Evolutionary conservation across 2,113 vertebrate species (phyloP).

Genomic region (Albula glossodonta): DNA sequence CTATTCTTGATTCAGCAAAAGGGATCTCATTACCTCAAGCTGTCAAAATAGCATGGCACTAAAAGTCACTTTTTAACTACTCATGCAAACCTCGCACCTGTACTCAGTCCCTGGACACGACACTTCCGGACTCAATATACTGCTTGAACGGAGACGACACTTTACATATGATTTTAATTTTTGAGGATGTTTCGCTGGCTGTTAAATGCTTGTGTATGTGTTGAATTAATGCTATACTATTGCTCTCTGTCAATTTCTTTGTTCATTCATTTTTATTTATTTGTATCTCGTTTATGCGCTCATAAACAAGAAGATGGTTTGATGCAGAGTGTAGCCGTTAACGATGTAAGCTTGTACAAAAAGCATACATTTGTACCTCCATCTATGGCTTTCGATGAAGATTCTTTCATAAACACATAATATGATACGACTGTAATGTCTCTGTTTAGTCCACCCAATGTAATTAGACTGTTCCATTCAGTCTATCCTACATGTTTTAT

Average conservation of each 20-base stretch:
- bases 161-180: not conserved
- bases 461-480: not conserved
- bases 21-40: not conserved
- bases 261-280: not conserved
- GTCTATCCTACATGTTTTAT: not conserved
- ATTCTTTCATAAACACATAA: not conserved
- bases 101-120: not conserved
- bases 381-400: not conserved
- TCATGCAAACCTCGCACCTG: not conserved
- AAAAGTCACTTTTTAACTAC: not conserved
- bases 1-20: too few species aligned
- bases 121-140: not conserved
- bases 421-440: too few species aligned
- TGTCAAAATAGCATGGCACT: not conserved
- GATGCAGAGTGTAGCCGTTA: not conserved
- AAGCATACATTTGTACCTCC: not conserved
- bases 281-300: not conserved
- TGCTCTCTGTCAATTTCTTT: not conserved
- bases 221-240: not conserved
- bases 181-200: not conserved
- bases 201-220: not conserved
- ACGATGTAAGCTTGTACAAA: not conserved
- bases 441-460: not conserved
- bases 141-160: not conserved
- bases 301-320: not conserved